phyloP scores from a whole-genome alignment of 1,140 invertebrate genomes.

The Linepithema humile region DNA sequence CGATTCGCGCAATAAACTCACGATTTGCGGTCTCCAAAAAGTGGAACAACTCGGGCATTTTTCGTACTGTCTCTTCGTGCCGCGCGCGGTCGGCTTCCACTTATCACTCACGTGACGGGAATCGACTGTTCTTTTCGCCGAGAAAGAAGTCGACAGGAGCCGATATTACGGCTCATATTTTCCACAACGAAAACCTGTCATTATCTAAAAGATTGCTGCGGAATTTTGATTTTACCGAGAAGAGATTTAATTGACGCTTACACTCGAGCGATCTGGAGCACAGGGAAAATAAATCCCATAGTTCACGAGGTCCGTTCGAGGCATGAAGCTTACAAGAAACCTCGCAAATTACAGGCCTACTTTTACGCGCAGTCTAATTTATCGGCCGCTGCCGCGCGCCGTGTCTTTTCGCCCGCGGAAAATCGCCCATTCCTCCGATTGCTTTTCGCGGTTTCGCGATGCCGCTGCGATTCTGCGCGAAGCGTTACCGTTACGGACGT shows the following conservation, averaged over 20 bases:
- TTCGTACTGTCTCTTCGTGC: not conserved
- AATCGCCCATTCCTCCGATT: slow-evolving; percentile 7
- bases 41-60: not conserved
- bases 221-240: not conserved
- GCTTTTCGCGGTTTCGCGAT: slow-evolving; percentile 20
- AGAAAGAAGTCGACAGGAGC: not conserved
- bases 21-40: slow-evolving; percentile 27
- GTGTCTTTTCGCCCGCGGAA: not conserved
- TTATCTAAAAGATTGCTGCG: not conserved
- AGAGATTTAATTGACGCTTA: not conserved
- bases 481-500: slow-evolving; percentile 51
- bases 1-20: slow-evolving; percentile 44
- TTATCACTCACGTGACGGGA: not conserved
- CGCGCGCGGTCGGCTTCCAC: not conserved
- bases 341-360: not conserved
- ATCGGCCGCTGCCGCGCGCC: not conserved
- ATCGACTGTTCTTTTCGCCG: not conserved
- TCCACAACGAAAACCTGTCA: not conserved
- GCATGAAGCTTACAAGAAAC: not conserved
- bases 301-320: not conserved
- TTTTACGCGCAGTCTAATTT: not conserved
- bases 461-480: too few species aligned
- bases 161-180: slow-evolving; percentile 18
- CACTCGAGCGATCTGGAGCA: not conserved
- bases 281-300: not conserved